These are phyloP conservation scores for Cheilosia vernalis DNA, from an alignment of 2,888 invertebrate genomes.

Conservation along the genomic window DNA sequence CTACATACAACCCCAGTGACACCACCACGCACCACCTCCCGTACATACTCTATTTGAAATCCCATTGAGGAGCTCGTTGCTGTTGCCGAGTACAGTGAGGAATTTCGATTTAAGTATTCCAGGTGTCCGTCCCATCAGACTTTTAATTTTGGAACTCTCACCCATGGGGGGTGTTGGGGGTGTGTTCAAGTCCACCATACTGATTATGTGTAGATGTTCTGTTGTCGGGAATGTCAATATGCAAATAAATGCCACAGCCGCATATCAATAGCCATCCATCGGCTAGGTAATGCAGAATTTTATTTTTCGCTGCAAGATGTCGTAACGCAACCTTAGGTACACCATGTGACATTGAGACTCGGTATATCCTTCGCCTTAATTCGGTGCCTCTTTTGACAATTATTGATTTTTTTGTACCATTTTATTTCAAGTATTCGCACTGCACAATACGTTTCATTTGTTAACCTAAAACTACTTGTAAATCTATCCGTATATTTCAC, in stretches of 20 bases:
- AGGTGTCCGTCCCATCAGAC: constrained; percentile 83
- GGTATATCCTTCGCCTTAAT: constrained; percentile 58
- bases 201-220: neutral
- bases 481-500: constrained; percentile 37
- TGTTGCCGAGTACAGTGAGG: constrained; percentile 84
- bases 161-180: constrained; percentile 81
- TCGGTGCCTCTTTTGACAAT: constrained; percentile 43
- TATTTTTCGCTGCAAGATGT: constrained; percentile 36
- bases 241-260: constrained; percentile 17
- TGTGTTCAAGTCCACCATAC: constrained; percentile 75
- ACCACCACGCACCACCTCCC: neutral
- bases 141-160: constrained; percentile 83
- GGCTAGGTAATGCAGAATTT: constrained; percentile 35
- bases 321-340: constrained; percentile 63
- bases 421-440: constrained; percentile 10
- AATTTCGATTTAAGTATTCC: constrained; percentile 84
- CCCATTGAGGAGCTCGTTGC: constrained; percentile 84
- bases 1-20: neutral
- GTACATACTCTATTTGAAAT: constrained; percentile 84
- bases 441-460: constrained; percentile 10
- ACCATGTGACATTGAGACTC: constrained; percentile 46
- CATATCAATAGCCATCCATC: constrained; percentile 15
- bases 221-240: constrained; percentile 41
- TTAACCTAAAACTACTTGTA: constrained; percentile 13
- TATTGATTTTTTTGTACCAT: constrained; percentile 64